Evolutionary conservation across 2,888 invertebrate species (phyloP), one percentile per base, ranked within the genome.

Genomic region (Tipula unca): DNA sequence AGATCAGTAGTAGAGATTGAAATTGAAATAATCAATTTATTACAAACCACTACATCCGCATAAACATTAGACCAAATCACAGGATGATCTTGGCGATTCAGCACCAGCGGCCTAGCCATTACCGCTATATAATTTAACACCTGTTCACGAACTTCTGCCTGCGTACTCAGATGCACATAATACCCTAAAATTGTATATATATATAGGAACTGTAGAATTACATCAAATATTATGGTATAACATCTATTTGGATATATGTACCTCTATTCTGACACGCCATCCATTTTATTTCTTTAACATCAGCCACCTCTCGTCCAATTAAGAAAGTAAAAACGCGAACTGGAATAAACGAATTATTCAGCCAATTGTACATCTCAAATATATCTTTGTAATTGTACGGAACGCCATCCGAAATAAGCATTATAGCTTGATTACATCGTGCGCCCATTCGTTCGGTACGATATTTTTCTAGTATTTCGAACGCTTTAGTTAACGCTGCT

Each of bases 351-450:
- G 93, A 92, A 88, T 93, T 91, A 87, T 94, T 92, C 32, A 92
- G 92, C 96, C 96, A 96, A 91, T 99, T 99, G 92, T 96, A 97
- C 87, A 93, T 92, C 89, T 96, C 94, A 91, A 99, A 99, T 86
- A 98, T 94, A 89, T 98, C 96, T 89, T 97, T 95, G 91, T 95
- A 98, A 89, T 96, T 97, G 89, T 97, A 96, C 83, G 99, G 98
- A 17, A 99, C 98, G 29, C 99, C 99, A 91, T 99, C 99, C n/a
- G 99, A 99, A 88, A 99, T 95, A 88, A 99, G 92, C 99, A 99
- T 99, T 89, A 99, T 99, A 36, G 98, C 99, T 92, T 98, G 96
- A 91, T 97, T 97, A 90, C 96, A 96, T 88, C 93, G 92, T 82
- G 95, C 95, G 82, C 95, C 95, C 83, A 93, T 93, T 85, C 92